Conservation (phyloP, 2,888 invertebrate species). For the Alloplasta piceator region DNA sequence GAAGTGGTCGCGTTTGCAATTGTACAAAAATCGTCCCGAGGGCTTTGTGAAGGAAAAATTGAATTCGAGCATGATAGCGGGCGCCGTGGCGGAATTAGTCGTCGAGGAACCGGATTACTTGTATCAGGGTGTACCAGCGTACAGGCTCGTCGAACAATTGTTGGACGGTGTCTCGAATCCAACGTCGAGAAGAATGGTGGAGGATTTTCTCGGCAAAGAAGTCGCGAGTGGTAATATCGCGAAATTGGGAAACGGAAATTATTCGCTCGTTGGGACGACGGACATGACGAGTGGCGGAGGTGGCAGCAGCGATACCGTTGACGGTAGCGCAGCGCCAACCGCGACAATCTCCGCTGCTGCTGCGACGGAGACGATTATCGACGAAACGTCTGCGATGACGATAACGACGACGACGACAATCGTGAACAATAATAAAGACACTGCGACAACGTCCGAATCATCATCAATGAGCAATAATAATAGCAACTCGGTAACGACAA, state of each 20-base stretch:
- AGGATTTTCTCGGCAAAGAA: conserved; percentile 87
- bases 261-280: conserved; percentile 86
- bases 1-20: conserved; percentile 86
- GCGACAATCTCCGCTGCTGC: not conserved
- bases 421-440: not conserved
- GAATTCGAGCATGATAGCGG: conserved; percentile 85
- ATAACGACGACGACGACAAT: not conserved
- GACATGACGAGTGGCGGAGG: conserved; percentile 70
- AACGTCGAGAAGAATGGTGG: conserved; percentile 86
- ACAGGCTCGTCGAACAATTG: conserved; percentile 87
- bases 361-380: conserved; percentile 32
- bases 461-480: conserved; percentile 52
- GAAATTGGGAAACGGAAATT: conserved; percentile 88
- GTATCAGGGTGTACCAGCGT: conserved; percentile 89
- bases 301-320: not conserved
- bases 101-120: conserved; percentile 89
- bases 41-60: conserved; percentile 84
- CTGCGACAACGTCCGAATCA: conserved; percentile 35
- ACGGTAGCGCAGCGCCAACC: not conserved
- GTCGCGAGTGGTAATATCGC: conserved; percentile 88
- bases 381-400: conserved; percentile 23
- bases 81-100: conserved; percentile 89
- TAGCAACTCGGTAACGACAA: conserved; percentile 28
- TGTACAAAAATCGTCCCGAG: conserved; percentile 83
- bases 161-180: conserved; percentile 85